These are phyloP conservation scores for Muntiacus muntjak DNA, from an alignment of 2,113 vertebrate species.

Conservation along the genomic window DNA sequence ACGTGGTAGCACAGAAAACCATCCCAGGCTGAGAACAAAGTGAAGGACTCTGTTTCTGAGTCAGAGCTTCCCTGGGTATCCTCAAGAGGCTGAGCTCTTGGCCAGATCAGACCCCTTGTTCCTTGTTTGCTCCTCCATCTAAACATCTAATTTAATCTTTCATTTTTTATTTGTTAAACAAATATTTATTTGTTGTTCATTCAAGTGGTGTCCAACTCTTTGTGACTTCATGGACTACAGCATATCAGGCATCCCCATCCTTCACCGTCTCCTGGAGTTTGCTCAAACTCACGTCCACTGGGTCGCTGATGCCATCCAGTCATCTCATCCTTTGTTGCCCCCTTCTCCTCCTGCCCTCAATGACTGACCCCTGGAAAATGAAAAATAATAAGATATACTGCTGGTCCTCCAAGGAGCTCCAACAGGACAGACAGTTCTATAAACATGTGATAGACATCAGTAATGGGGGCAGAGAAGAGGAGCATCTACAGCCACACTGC, in stretches of 20 bases:
- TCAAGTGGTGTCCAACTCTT: neutral
- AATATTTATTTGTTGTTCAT: neutral
- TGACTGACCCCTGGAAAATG: neutral
- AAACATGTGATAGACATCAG: neutral
- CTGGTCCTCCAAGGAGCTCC: neutral
- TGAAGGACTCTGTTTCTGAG: neutral
- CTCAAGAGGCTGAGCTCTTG: neutral
- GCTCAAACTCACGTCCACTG: neutral
- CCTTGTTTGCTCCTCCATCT: neutral
- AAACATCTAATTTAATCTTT: neutral
- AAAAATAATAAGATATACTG: neutral
- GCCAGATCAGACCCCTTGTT: neutral
- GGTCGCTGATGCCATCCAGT: neutral
- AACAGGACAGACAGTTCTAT: neutral
- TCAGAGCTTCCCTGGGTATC: neutral
- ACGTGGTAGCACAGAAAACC: neutral
- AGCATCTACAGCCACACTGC: neutral
- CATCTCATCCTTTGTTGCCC: neutral
- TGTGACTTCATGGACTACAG: neutral
- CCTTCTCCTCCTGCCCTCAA: neutral
- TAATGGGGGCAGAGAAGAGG: neutral
- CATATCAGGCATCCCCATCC: neutral
- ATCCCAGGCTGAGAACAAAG: neutral
- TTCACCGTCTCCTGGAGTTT: neutral
- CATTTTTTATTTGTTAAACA: neutral